Evolutionary conservation across 2,113 vertebrate species (phyloP).

Genomic region (Aspidoscelis tigris): DNA sequence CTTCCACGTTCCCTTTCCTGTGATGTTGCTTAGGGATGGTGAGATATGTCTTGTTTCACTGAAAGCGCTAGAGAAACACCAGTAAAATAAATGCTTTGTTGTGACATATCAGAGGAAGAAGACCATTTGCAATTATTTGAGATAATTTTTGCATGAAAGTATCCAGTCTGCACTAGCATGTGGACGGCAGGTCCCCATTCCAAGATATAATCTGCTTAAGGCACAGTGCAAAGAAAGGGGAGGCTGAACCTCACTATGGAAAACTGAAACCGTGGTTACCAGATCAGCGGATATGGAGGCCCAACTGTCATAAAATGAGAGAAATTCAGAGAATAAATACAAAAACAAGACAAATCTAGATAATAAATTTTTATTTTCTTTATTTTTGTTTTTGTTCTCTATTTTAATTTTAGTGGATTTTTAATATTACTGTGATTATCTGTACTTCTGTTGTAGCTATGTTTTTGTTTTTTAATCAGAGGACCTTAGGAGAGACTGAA

Average conservation of each 20-base stretch:
- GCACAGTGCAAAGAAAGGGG: too few relatives aligned
- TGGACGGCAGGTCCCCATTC: too few relatives aligned
- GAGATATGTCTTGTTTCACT: constrained; percentile 30
- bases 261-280: too few relatives aligned
- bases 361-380: neutral
- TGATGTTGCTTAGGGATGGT: constrained; percentile 42
- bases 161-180: too few relatives aligned
- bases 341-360: too few relatives aligned
- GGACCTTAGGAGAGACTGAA: constrained; percentile 3
- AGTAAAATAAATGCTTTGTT: constrained; percentile 43
- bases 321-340: too few relatives aligned
- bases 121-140: constrained; percentile 19
- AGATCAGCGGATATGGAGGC: too few relatives aligned
- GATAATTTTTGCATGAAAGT: neutral
- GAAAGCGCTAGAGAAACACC: constrained; percentile 16
- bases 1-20: constrained; percentile 12
- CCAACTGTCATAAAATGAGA: too few relatives aligned
- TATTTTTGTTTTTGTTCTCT: neutral
- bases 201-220: too few relatives aligned
- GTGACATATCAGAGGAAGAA: neutral
- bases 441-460: neutral
- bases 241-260: too few relatives aligned
- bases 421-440: neutral
- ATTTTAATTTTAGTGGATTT: neutral
- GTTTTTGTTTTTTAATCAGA: neutral